These are phyloP conservation scores for Phoenicopterus ruber DNA, from an alignment of 2,113 vertebrate genomes.

Conservation along the genomic window DNA sequence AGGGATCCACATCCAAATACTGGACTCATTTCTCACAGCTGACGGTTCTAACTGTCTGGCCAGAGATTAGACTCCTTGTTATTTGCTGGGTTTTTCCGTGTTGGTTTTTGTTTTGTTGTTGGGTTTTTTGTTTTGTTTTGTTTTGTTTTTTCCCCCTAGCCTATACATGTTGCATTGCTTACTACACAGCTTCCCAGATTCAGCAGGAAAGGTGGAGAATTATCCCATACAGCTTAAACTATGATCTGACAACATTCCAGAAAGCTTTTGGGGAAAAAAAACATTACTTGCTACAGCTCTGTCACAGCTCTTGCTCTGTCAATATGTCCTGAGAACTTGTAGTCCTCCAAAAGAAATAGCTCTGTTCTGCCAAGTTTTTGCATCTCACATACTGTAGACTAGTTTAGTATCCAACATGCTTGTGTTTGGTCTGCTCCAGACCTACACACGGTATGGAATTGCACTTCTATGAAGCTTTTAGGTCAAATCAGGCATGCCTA, in stretches of 20 bases:
- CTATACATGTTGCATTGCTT: background rate
- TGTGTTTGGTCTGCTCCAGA: background rate
- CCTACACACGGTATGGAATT: background rate
- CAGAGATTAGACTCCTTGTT: background rate
- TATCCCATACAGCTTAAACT: accelerated
- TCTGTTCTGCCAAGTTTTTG: background rate
- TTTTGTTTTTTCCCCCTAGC: background rate
- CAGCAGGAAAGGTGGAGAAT: background rate
- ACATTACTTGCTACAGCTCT: background rate
- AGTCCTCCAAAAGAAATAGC: background rate
- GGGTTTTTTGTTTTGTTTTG: accelerated
- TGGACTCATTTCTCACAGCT: background rate
- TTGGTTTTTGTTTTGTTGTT: no score
- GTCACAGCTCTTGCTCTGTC: background rate
- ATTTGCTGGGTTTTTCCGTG: background rate
- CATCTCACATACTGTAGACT: background rate
- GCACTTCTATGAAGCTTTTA: background rate
- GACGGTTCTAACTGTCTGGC: background rate
- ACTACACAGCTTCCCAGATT: background rate
- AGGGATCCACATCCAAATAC: background rate
- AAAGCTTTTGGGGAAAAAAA: background rate
- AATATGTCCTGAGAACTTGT: background rate
- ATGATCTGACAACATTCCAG: background rate
- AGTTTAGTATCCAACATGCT: background rate
- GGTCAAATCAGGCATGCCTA: background rate